Evolutionary conservation across 1,140 invertebrate genomes (phyloP).

Genomic region (Drosophila nikananu): DNA sequence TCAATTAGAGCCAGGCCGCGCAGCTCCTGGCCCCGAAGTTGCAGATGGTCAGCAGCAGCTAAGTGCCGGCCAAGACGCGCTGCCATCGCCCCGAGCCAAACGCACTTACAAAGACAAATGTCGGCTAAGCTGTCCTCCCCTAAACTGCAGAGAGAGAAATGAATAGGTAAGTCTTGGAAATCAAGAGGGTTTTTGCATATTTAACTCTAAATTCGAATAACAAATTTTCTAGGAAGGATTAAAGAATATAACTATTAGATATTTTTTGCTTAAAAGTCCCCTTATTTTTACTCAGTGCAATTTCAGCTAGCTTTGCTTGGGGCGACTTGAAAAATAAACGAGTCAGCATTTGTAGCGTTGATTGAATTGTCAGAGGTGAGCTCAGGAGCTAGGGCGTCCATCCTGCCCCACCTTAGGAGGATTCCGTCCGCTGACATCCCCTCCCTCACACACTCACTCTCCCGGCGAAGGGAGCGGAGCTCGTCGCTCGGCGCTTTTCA

Average conservation of each 20-base stretch:
- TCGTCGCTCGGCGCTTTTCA: constrained; percentile 55
- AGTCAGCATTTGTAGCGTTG: constrained; percentile 81
- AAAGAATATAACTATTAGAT: no score
- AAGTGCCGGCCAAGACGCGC: constrained; percentile 52
- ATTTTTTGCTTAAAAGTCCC: background rate
- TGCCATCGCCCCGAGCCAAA: constrained; percentile 20
- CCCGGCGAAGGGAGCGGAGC: background rate
- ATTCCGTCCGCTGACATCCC: background rate
- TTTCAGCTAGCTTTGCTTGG: constrained; percentile 22
- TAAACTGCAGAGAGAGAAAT: constrained; percentile 3
- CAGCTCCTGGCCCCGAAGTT: constrained; percentile 35
- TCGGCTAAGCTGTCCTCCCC: constrained; percentile 35
- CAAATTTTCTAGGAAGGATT: no score
- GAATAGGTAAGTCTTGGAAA: background rate
- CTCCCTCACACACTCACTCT: constrained; percentile 3
- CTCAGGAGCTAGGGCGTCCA: constrained; percentile 31
- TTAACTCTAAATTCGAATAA: background rate
- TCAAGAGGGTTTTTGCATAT: no score
- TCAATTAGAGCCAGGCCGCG: constrained; percentile 35
- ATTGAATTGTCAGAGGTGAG: constrained; percentile 79
- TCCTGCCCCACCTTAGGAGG: background rate
- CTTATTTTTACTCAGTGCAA: background rate
- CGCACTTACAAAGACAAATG: constrained; percentile 65
- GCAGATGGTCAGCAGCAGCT: constrained; percentile 62
- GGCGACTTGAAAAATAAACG: constrained; percentile 67